Percentiles rank a stretch among this genome's conserved stretches.
Conservation (phyloP, 2,888 invertebrate species). For the Torymus auratus region DNA sequence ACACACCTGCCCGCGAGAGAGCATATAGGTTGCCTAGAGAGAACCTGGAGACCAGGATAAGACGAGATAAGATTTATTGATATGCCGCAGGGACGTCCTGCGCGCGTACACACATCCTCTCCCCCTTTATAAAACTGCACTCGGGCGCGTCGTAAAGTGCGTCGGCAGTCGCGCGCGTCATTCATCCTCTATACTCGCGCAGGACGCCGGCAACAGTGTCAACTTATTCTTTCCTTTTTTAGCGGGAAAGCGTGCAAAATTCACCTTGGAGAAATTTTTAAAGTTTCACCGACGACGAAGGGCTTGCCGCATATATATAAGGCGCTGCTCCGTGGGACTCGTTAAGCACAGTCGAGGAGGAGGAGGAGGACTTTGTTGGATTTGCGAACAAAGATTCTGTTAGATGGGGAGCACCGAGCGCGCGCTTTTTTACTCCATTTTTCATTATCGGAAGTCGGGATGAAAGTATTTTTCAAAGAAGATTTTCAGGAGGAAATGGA, state of each 20-base stretch:
- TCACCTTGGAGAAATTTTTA: too few species aligned
- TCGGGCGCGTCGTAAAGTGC: conserved; percentile 35
- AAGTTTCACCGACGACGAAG: too few species aligned
- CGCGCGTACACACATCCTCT: neutral
- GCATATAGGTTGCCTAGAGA: conserved; percentile 23
- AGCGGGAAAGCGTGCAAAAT: too few species aligned
- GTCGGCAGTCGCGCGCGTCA: conserved; percentile 6
- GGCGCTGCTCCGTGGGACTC: too few species aligned
- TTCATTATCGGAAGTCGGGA: neutral
- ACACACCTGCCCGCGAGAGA: too few species aligned
- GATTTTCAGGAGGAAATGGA: too few species aligned
- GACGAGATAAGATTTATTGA: conserved; percentile 57
- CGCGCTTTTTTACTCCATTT: neutral
- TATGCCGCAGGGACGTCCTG: conserved; percentile 24
- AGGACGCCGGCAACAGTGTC: too few species aligned
- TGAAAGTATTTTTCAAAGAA: neutral
- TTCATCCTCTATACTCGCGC: conserved; percentile 21
- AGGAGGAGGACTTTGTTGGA: too few species aligned
- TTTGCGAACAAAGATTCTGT: too few species aligned
- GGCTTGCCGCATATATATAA: too few species aligned
- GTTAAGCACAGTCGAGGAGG: too few species aligned
- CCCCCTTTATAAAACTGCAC: conserved; percentile 20
- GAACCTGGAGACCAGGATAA: conserved; percentile 18
- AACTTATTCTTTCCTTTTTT: neutral
- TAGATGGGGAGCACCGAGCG: too few species aligned